phyloP scores from a whole-genome alignment of 2,888 invertebrate genomes.

The Sepioteuthis lessoniana region DNA sequence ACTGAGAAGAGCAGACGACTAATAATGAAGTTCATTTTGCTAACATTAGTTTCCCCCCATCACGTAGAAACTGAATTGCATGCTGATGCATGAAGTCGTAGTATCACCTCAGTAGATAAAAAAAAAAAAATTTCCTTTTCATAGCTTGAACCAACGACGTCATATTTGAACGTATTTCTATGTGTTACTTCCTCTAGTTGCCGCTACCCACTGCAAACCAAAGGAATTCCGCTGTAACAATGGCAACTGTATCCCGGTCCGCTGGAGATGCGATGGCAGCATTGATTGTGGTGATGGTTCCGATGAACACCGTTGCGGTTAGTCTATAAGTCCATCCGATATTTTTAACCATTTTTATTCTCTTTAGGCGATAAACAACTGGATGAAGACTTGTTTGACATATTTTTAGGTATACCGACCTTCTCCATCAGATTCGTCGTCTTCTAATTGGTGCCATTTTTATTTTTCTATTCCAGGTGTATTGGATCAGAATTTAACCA shows the following conservation, averaged over 20 bases:
- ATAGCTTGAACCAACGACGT: neutral
- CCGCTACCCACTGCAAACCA: neutral
- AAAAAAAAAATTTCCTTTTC: neutral
- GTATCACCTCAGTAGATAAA: neutral
- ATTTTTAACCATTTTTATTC: neutral
- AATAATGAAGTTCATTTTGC: neutral
- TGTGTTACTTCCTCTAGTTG: slow-evolving; percentile 33
- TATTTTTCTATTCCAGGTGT: neutral
- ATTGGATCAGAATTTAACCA: neutral
- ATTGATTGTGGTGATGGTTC: neutral
- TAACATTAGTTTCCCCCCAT: neutral
- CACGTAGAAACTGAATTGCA: neutral
- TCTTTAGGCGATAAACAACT: neutral
- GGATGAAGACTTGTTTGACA: neutral
- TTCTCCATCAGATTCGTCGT: neutral
- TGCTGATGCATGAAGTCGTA: neutral
- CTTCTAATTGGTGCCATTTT: neutral
- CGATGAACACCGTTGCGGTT: slow-evolving; percentile 9
- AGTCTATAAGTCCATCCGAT: slow-evolving; percentile 10
- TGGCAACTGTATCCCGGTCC: neutral
- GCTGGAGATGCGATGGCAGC: neutral
- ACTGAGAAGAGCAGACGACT: neutral
- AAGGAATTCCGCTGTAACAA: neutral
- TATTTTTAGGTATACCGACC: neutral
- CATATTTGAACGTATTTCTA: neutral